These are phyloP conservation scores for Liopterus haemorrhoidalis DNA, from an alignment of 2,888 invertebrate species.

Conservation along the genomic window DNA sequence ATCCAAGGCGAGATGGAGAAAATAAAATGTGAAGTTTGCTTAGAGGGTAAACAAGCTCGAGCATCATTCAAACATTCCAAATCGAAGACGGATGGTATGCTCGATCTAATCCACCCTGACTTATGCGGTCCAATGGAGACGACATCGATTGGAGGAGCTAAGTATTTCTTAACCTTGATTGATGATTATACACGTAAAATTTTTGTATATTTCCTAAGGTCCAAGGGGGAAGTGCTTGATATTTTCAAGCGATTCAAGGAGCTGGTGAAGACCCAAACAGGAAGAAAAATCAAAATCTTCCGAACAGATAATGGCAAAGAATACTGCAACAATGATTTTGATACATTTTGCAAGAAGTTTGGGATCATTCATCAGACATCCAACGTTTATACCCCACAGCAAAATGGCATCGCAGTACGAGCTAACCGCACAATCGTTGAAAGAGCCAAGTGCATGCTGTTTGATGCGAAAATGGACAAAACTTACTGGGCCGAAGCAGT, in stretches of 20 bases:
- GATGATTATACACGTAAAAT: conserved; percentile 36
- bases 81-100: conserved; percentile 26
- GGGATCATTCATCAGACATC: conserved; percentile 38
- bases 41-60: conserved; percentile 32
- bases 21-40: conserved; percentile 28
- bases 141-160: conserved; percentile 36
- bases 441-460: conserved; percentile 32
- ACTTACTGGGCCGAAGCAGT: conserved; percentile 36
- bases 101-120: conserved; percentile 40
- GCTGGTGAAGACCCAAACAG: conserved; percentile 33
- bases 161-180: conserved; percentile 40
- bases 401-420: conserved; percentile 38
- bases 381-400: conserved; percentile 36
- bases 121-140: conserved; percentile 40
- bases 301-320: conserved; percentile 34
- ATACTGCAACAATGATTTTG: conserved; percentile 26
- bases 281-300: conserved; percentile 29
- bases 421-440: conserved; percentile 33
- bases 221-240: conserved; percentile 36
- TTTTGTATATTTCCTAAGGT: conserved; percentile 38
- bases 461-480: conserved; percentile 31
- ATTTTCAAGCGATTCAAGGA: conserved; percentile 33
- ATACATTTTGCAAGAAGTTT: conserved; percentile 24
- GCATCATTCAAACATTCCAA: conserved; percentile 27
- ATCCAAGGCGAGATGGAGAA: not conserved